Evolutionary conservation across 2,113 vertebrate species (phyloP).

Genomic region (Catharus bicknelli): DNA sequence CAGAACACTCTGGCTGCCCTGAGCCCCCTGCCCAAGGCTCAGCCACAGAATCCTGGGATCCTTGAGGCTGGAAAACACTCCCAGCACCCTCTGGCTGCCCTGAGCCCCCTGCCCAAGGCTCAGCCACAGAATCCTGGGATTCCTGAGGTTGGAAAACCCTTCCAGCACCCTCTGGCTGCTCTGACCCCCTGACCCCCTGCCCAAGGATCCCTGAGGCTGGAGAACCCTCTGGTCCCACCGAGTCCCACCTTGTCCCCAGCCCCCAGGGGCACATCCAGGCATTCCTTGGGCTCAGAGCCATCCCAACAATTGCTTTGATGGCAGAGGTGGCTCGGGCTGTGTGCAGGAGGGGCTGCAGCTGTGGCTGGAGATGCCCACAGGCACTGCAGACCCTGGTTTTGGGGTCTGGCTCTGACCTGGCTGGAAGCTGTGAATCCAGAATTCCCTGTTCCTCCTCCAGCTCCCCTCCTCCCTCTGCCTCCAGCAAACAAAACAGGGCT

Average conservation of each 20-base stretch:
- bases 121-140: too few relatives aligned
- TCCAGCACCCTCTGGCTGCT: too few relatives aligned
- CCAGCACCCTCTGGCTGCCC: too few relatives aligned
- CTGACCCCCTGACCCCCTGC: too few relatives aligned
- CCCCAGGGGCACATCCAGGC: background rate
- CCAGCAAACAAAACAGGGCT: background rate
- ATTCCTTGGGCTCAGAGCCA: background rate
- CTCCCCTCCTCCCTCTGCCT: background rate
- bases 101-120: too few relatives aligned
- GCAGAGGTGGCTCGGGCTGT: fast-evolving
- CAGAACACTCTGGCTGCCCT: too few relatives aligned
- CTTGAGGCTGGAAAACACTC: too few relatives aligned
- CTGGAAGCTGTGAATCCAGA: background rate
- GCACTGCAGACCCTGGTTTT: fast-evolving
- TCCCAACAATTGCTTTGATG: fast-evolving
- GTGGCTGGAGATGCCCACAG: fast-evolving
- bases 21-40: too few relatives aligned
- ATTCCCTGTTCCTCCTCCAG: fast-evolving
- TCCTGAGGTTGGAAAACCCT: too few relatives aligned
- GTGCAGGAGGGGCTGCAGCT: background rate
- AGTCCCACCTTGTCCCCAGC: background rate
- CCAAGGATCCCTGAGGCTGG: fast-evolving
- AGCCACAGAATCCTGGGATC: too few relatives aligned
- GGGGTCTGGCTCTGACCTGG: background rate
- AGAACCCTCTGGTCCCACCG: too few relatives aligned